phyloP scores from a whole-genome alignment of 2,113 vertebrate species.

The Catharus bicknelli region DNA sequence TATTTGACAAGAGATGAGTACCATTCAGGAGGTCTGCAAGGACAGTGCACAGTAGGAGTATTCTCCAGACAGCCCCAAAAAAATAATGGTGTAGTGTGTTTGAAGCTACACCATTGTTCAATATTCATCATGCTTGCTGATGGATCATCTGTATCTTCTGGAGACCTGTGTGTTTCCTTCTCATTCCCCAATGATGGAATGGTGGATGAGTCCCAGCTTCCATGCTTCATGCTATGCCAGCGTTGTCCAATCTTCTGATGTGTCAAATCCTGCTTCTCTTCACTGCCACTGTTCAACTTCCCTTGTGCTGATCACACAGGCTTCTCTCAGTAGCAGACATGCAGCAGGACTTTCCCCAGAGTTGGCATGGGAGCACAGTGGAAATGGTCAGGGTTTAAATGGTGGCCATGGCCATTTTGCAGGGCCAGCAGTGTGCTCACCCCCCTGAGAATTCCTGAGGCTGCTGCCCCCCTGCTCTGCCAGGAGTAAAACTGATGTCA shows the following conservation, averaged over 20 bases:
- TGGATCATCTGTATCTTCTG: background rate
- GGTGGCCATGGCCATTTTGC: background rate
- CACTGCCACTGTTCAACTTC: background rate
- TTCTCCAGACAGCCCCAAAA: background rate
- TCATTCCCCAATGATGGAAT: background rate
- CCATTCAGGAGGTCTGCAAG: background rate
- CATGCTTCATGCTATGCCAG: background rate
- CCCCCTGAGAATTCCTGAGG: background rate
- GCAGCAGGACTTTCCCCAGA: background rate
- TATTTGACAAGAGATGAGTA: background rate
- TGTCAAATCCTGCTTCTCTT: slow-evolving; percentile 16
- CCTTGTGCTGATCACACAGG: background rate
- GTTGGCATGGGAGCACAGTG: background rate
- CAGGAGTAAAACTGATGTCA: background rate
- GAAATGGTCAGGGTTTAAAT: background rate
- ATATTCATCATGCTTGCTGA: background rate
- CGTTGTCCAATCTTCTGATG: background rate
- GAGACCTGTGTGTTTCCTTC: background rate
- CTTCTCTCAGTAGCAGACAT: background rate
- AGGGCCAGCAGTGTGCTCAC: background rate
- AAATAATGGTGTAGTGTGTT: background rate
- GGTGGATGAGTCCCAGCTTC: background rate
- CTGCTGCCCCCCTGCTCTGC: background rate
- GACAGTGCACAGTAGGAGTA: background rate
- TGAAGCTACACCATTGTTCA: background rate